A percentile compares a stretch with the other conserved stretches of the same genome.
Evolutionary conservation across 2,113 vertebrate genomes (phyloP).

Genomic region (Centrocercus urophasianus): DNA sequence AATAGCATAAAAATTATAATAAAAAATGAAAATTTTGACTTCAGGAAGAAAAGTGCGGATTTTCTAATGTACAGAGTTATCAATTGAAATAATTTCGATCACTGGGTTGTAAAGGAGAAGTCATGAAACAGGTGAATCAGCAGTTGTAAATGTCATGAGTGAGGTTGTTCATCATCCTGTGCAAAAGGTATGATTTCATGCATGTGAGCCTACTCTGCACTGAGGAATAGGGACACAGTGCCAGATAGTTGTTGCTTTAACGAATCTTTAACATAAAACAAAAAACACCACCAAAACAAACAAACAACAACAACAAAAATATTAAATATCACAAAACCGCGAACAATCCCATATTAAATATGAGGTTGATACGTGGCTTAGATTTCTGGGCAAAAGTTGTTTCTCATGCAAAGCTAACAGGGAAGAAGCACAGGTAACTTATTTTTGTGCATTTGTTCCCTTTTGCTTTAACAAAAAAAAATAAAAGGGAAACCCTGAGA

Average conservation of each 20-base stretch:
- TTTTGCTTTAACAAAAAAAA: background rate
- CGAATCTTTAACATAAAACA: no score
- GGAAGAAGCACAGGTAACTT: background rate
- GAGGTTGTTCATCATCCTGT: background rate
- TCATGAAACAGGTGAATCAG: background rate
- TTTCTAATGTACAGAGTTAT: background rate
- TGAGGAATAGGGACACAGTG: background rate
- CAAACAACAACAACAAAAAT: no score
- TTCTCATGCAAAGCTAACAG: background rate
- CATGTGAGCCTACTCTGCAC: background rate
- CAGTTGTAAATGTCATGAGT: background rate
- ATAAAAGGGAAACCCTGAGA: background rate
- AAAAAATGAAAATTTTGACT: accelerated
- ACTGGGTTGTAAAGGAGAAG: background rate
- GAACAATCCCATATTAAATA: background rate
- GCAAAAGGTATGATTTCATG: background rate
- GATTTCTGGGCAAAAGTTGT: background rate
- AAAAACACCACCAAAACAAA: background rate
- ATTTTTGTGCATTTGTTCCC: accelerated
- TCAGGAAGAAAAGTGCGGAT: background rate
- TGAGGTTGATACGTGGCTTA: accelerated
- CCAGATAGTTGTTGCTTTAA: background rate
- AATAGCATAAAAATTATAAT: background rate
- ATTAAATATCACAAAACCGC: no score
- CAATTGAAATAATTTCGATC: background rate